phyloP scores from a whole-genome alignment of 2,888 invertebrate genomes.

The Cremastinae sp. region DNA sequence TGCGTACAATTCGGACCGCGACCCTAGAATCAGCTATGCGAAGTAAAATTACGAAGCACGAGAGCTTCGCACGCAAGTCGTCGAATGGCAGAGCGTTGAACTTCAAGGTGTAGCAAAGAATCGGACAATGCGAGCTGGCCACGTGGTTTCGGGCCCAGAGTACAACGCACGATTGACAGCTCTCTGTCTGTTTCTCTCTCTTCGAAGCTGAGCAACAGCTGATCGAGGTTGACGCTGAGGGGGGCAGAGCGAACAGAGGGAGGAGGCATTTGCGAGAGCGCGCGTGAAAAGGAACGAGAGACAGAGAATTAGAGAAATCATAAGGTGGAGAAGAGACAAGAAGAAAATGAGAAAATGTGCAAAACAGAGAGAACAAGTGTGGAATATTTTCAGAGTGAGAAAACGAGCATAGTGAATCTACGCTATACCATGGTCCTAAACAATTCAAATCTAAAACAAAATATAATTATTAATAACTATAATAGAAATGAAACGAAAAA shows the following conservation, averaged over 20 bases:
- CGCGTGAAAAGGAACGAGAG: slow-evolving; percentile 63
- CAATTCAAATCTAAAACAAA: too few relatives aligned
- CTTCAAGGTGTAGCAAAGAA: slow-evolving; percentile 15
- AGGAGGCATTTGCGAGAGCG: slow-evolving; percentile 51
- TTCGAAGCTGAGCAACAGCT: slow-evolving; percentile 66
- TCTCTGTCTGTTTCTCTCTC: too few relatives aligned
- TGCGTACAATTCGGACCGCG: too few relatives aligned
- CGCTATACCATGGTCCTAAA: too few relatives aligned
- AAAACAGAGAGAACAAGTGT: slow-evolving; percentile 48
- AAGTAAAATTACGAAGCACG: too few relatives aligned
- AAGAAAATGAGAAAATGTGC: slow-evolving; percentile 48
- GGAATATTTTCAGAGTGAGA: slow-evolving; percentile 57
- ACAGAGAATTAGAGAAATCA: slow-evolving; percentile 9
- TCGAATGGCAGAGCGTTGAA: slow-evolving; percentile 9
- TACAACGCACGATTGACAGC: slow-evolving; percentile 74
- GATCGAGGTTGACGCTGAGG: slow-evolving; percentile 67
- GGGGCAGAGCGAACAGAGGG: slow-evolving; percentile 54
- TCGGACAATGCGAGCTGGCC: slow-evolving; percentile 50
- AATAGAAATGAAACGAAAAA: too few relatives aligned
- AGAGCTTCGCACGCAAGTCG: too few relatives aligned
- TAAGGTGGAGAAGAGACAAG: slow-evolving; percentile 42
- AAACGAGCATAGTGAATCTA: too few relatives aligned
- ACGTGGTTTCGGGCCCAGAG: slow-evolving; percentile 66
- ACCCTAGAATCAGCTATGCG: too few relatives aligned
- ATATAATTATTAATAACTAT: too few relatives aligned